Evolutionary conservation across 1,140 invertebrate species (phyloP), one percentile per base, ranked within the genome.

Genomic region (Drosophila pandora): DNA sequence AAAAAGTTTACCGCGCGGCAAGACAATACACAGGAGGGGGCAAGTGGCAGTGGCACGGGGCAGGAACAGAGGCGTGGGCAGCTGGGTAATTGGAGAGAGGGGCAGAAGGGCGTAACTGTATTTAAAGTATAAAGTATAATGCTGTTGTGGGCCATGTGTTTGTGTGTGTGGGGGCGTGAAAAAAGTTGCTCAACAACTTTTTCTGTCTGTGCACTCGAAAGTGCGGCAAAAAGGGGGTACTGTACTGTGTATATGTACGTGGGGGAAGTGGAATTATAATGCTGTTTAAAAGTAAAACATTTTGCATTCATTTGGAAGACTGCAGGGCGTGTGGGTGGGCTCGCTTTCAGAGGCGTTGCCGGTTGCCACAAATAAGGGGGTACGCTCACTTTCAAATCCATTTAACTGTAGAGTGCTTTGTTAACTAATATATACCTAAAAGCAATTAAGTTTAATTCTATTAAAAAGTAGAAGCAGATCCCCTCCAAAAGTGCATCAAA

Each of bases 101-200:
- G 28, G 30, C 22, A 47, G 39, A 30, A 45, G 50, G 30, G 32
- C 32, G 41, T 45, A 48, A 37, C 48, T 34, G 49, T 37, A 53
- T 67, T 53, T 52, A 50, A 63, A 49, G 50, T 13, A 22, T 22
- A 49, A 53, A 28, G 39, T 45, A 45, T 45, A 45, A 28, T 7
- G 43, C 22, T 30, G 28, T 30, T 30, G 17, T 17, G 25, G 25
- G 25, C 5, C 25, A 30, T 45, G 52, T 7, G 47, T 39, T 17
- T 8, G 45, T 17, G 39, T 41, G 22, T 49, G 47, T 37, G 53
- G 41, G 28, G 54, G 22, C 58, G 47, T 60, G 32, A 63, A 23
- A 54, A 75, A 77, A 80, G 64, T 82, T 78, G 62, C 54, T 56
- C 41, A 82, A 78, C 76, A 76, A 77, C 73, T 77, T 85, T 74